Evolutionary conservation across 1,140 invertebrate genomes (phyloP).

Genomic region (Drosophila malerkotliana): DNA sequence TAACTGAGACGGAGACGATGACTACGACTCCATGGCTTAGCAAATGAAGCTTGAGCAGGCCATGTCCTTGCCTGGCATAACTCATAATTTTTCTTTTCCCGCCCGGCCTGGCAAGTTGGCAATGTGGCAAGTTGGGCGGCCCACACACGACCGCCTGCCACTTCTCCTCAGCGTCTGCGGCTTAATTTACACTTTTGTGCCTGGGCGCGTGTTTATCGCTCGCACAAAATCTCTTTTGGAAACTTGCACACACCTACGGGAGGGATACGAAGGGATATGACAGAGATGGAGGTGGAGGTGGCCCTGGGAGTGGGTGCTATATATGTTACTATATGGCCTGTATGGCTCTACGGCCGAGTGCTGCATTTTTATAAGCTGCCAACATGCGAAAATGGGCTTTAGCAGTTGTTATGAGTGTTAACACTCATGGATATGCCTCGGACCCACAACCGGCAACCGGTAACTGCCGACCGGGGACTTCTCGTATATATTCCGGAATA

Average conservation of each 20-base stretch:
- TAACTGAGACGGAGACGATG: background rate
- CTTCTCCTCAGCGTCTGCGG: slow-evolving; percentile 58
- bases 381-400: slow-evolving; percentile 83
- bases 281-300: background rate
- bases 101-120: slow-evolving; percentile 8
- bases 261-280: slow-evolving; percentile 6
- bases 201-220: slow-evolving; percentile 78
- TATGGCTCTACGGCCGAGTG: slow-evolving; percentile 52
- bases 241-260: slow-evolving; percentile 58
- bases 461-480: slow-evolving; percentile 43
- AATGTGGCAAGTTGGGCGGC: slow-evolving; percentile 31
- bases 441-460: slow-evolving; percentile 40
- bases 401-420: slow-evolving; percentile 82
- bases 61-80: slow-evolving; percentile 76
- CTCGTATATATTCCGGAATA: slow-evolving; percentile 27
- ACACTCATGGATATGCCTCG: slow-evolving; percentile 74
- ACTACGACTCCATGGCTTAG: slow-evolving; percentile 54
- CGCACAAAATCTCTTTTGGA: slow-evolving; percentile 72
- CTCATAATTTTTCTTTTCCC: slow-evolving; percentile 71
- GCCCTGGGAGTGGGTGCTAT: slow-evolving; percentile 39
- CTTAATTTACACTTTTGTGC: slow-evolving; percentile 82
- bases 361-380: slow-evolving; percentile 80
- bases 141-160: slow-evolving; percentile 65
- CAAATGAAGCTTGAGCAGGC: slow-evolving; percentile 73
- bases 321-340: slow-evolving; percentile 51